Evolutionary conservation across 2,113 vertebrate genomes (phyloP), one percentile per base, ranked within the genome.

Genomic region (Xenopus borealis): DNA sequence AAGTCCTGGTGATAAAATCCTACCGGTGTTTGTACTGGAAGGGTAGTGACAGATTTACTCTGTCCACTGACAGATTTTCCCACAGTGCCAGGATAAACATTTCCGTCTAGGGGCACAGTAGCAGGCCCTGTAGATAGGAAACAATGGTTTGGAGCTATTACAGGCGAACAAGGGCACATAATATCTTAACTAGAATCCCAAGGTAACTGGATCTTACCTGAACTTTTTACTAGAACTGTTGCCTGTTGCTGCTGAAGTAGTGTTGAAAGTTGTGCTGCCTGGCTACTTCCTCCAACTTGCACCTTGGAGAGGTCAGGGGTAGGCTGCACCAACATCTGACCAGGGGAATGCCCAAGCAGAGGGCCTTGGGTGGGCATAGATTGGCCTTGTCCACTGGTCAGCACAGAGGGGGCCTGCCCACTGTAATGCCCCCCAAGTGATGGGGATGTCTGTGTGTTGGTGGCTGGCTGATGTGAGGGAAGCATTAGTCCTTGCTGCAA

Each of bases 401-500:
- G 78, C 78, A 86, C 80, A 0, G 88, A 85, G 67, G 87, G 78
- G 0, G 85, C 2, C 44, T 86, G 82, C 66, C 71, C 81, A 82
- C 78, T 18, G 17, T 88, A 86, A 52, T 82, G 81, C 52, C 77
- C 58, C 70, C 77, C 68, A 58, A 88, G 66, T 17, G 73, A 72
- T 1, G 84, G n/a, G 7, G 83, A 71, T 0, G 79, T 20, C 66
- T 84, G 82, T 50, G 76, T 76, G 12, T 33, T 71, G 40, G 81
- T 58, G 3, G 83, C 68, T 73, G 83, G 85, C 2, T 83, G 85
- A 70, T 88, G 88, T 13, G 75, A 80, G 64, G 89, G 84, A 69
- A 96, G 83, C 52, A 97, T 83, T 65, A 95, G 92, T 80, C 84
- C 94, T 64, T 95, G 93, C 20, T 94, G 94, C 78, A 95, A 85